Base-by-base conservation (phyloP, 1,140 invertebrate species). In the Nixonia krombeini region DNA sequence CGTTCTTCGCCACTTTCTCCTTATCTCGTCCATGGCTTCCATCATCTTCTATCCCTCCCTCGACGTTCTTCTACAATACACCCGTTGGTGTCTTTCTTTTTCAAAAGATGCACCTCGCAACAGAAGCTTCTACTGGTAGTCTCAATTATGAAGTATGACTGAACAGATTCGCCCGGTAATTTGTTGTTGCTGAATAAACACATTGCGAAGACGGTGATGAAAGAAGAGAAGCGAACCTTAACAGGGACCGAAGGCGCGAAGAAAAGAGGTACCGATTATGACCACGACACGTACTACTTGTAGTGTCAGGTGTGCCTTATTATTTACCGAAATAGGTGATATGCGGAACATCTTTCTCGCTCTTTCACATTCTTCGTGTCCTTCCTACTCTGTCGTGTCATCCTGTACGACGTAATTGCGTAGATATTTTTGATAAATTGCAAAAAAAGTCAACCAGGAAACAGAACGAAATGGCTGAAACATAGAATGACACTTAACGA, bases 61-160 rank as follows among this genome's bases (percentile, higher is more conserved):
- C 35, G 9, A 29, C 28, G 9, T n/a, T 31, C 37, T 53, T 31
- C 49, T 51, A 58, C 63, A 57, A 49, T 62, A 58, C 63, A 40
- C 44, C 72, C 62, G 56, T 59, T 55, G 70, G 63, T 67, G 57
- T 57, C 55, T 68, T 59, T 64, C 63, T 47, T 25, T 26, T 44
- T n/a, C n/a, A 21, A 26, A 35, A 17, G 46, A 46, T 29, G 40
- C 37, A 35, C 31, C 23, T 10, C 31, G 37, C 56, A 63, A 66
- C 64, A 57, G 52, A 65, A 64, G 67, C 68, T 72, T 13, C n/a
- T 5, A 38, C 40, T 61, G 70, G 70, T 73, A 78, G 73, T 78
- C 79, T 70, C 80, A 83, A 83, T 83, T 82, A 83, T 74, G 70
- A 75, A 83, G 76, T 83, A 83, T 83, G 81, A 83, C 81, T 83